phyloP scores from a whole-genome alignment of 2,113 vertebrate species.

The Dicrurus megarhynchus region DNA sequence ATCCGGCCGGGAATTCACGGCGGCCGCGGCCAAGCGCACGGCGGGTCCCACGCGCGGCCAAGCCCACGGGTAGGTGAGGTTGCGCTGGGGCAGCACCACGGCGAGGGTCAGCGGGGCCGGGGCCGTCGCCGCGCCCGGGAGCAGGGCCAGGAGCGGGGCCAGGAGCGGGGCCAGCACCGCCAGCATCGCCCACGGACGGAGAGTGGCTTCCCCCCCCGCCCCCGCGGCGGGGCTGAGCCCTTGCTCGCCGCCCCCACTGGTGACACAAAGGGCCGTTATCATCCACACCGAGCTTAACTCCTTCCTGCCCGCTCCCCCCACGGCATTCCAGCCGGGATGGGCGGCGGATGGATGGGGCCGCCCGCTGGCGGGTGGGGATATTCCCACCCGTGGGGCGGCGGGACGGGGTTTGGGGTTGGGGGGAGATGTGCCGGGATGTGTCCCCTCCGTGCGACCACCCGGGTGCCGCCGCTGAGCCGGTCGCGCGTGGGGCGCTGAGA shows the following conservation, averaged over 20 bases:
- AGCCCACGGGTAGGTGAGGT: conserved; percentile 90
- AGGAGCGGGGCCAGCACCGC: conserved; percentile 35
- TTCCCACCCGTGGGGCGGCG: neutral
- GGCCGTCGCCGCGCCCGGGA: neutral
- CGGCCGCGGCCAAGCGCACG: conserved; percentile 72
- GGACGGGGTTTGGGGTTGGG: neutral
- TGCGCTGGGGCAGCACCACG: conserved; percentile 83
- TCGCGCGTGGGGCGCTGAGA: neutral
- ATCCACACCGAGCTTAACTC: neutral
- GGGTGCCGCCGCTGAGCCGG: neutral
- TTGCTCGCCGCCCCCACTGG: neutral
- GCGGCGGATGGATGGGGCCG: neutral
- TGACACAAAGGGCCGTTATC: conserved; percentile 9
- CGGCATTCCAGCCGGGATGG: neutral
- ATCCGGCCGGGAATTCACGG: conserved; percentile 68
- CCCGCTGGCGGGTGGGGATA: neutral
- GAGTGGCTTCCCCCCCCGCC: neutral
- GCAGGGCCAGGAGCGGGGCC: neutral
- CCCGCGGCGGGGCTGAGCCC: neutral
- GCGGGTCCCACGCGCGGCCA: conserved; percentile 90
- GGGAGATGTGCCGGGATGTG: neutral
- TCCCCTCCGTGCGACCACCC: neutral
- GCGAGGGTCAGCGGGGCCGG: conserved; percentile 76
- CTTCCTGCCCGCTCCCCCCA: neutral
- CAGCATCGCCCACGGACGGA: conserved; percentile 27